Evolutionary conservation across 1,140 invertebrate genomes (phyloP), one percentile per base, ranked within the genome.

Genomic region (Sarcophaga peregrina): DNA sequence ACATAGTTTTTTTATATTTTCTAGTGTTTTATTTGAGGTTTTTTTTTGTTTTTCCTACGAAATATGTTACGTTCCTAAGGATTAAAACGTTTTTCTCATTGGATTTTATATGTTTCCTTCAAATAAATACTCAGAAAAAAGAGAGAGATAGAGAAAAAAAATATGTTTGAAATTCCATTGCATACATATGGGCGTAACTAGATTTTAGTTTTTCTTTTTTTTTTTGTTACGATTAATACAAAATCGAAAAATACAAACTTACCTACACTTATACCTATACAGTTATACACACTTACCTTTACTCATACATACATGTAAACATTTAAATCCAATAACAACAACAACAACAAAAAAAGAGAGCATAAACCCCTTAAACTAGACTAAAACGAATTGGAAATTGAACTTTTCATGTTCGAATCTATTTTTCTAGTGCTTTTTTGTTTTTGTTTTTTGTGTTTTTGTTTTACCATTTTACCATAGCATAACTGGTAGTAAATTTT

Each of bases 61-160:
- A n/a, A n/a, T n/a, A 8, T 17, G 4, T 68, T 20, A 62, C 58
- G n/a, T 62, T 17, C 4, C n/a, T 62, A 62, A 62, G 58, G 58
- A 10, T 62, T 62, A 62, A 62, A 62, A 17, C n/a, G 58, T 62
- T 2, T n/a, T 62, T 62, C 58, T 62, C 58, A 62, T 62, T 62
- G 58, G 58, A 62, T 62, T 62, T 62, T 62, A 62, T 62, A 17
- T 62, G 20, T 62, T 62, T 62, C 58, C 58, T 62, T 62, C 15
- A 4, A 5, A 62, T n/a, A 62, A 62, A 62, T 13, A 62, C 48
- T 6, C 11, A 17, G 20, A 62, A 62, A n/a, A n/a, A n/a, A n/a
- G n/a, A n/a, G n/a, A n/a, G n/a, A n/a, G n/a, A n/a, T n/a, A 37
- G 25, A 37, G 25, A 37, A 37, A 37, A 37, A 37, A 37, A 37